phyloP scores from a whole-genome alignment of 1,140 invertebrate genomes.

The Laodelphax striatellus region DNA sequence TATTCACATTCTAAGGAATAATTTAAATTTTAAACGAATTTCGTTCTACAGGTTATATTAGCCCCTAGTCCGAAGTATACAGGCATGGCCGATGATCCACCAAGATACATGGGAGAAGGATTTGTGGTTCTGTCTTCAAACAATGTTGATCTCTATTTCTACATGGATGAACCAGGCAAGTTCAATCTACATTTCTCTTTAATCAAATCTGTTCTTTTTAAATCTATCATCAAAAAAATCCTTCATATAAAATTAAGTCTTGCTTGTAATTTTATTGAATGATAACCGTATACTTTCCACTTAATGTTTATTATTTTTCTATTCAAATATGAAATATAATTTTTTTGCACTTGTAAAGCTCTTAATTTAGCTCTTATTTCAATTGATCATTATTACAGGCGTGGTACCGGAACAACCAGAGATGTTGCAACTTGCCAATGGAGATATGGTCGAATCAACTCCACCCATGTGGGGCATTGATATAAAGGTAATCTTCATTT shows the following conservation, averaged over 20 bases:
- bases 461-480: constrained; percentile 91
- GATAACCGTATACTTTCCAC: no score
- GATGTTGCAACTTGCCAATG: constrained; percentile 80
- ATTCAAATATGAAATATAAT: no score
- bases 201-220: no score
- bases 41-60: constrained; percentile 55
- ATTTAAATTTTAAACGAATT: background rate
- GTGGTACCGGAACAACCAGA: constrained; percentile 82
- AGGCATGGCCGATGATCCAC: constrained; percentile 87
- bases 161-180: constrained; percentile 83
- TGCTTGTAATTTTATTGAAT: no score
- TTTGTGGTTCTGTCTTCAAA: constrained; percentile 95
- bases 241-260: no score
- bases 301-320: no score
- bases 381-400: constrained; percentile 33
- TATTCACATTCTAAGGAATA: background rate
- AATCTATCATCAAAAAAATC: no score
- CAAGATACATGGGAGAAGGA: constrained; percentile 94
- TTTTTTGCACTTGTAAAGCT: no score
- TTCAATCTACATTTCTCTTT: background rate
- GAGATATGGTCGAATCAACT: constrained; percentile 81
- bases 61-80: constrained; percentile 90
- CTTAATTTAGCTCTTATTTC: no score
- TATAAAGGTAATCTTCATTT: constrained; percentile 48
- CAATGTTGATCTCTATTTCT: constrained; percentile 88